Conservation (phyloP, 1,140 invertebrate genomes). For the Luehdorfia chinensis region DNA sequence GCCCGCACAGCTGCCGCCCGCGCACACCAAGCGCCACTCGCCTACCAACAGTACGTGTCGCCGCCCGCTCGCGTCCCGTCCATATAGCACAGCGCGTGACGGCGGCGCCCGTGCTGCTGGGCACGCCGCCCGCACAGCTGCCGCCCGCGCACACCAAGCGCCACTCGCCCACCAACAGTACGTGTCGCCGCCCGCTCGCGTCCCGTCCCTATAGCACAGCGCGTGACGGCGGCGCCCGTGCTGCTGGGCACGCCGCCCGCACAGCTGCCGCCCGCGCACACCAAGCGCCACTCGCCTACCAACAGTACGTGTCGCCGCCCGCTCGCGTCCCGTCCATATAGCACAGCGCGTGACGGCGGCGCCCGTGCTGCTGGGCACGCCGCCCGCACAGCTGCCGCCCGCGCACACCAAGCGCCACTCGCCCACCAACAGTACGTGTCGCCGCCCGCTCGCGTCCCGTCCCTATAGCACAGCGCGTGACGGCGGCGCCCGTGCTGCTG, state of each 20-base stretch:
- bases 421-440: slow-evolving; percentile 67
- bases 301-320: slow-evolving; percentile 74
- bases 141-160: slow-evolving; percentile 68
- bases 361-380: slow-evolving; percentile 82
- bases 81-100: slow-evolving; percentile 92
- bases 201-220: no score
- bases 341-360: slow-evolving; percentile 87
- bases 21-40: slow-evolving; percentile 48
- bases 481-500: slow-evolving; percentile 81
- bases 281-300: slow-evolving; percentile 50
- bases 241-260: slow-evolving; percentile 84
- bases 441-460: no score
- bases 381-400: slow-evolving; percentile 82
- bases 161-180: slow-evolving; percentile 62
- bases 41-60: slow-evolving; percentile 68
- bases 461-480: no score
- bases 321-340: no score
- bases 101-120: slow-evolving; percentile 81
- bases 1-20: slow-evolving; percentile 82
- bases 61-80: no score
- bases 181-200: no score
- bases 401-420: slow-evolving; percentile 57
- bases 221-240: slow-evolving; percentile 85
- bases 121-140: slow-evolving; percentile 84
- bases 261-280: slow-evolving; percentile 78